These are phyloP conservation scores for Cherax destructor DNA, from an alignment of 1,140 invertebrate genomes.

Conservation along the genomic window DNA sequence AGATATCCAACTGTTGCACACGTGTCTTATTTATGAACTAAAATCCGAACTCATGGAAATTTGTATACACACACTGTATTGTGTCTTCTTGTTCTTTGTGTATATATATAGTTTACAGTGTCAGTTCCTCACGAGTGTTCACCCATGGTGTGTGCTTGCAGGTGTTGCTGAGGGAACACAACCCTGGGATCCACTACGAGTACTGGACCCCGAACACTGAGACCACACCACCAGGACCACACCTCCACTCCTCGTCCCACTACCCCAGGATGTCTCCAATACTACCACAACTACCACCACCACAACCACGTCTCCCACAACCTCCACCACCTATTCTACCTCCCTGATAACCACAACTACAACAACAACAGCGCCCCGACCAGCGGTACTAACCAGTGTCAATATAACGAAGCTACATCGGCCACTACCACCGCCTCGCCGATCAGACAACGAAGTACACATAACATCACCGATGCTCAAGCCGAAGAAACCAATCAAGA, in stretches of 20 bases:
- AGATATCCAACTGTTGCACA: too few relatives aligned
- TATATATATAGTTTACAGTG: too few relatives aligned
- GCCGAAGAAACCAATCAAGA: conserved; percentile 3
- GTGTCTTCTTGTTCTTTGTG: too few relatives aligned
- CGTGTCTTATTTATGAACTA: too few relatives aligned
- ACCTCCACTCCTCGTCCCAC: background rate
- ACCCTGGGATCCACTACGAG: conserved; percentile 43
- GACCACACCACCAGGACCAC: background rate
- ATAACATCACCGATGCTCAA: background rate
- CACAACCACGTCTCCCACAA: background rate
- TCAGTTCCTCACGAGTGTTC: too few relatives aligned
- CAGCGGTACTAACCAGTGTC: conserved; percentile 13
- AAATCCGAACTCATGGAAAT: too few relatives aligned
- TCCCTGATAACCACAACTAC: background rate
- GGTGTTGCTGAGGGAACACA: conserved; percentile 36
- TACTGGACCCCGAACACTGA: conserved; percentile 53
- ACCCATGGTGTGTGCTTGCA: background rate
- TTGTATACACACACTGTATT: too few relatives aligned
- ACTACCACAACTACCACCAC: conserved; percentile 15
- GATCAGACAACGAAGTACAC: background rate
- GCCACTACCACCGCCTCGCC: background rate
- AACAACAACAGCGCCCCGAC: conserved; percentile 17
- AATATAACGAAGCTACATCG: background rate
- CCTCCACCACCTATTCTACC: background rate
- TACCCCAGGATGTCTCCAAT: background rate